Conservation (phyloP, 2,888 invertebrate genomes). For the Dorcus hopei region DNA sequence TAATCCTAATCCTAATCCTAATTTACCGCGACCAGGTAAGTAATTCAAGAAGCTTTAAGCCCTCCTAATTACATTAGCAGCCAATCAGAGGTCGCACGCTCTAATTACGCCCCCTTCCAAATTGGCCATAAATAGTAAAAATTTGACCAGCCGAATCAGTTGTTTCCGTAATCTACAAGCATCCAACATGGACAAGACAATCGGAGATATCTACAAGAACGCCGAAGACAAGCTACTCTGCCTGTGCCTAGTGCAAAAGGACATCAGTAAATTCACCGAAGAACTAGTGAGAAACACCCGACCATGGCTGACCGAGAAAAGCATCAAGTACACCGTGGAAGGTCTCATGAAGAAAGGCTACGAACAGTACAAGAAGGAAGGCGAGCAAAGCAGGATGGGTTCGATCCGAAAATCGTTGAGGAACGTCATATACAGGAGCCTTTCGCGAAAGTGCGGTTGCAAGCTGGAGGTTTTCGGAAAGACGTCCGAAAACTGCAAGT, state of each 20-base stretch:
- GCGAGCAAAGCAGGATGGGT: neutral
- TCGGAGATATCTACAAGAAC: neutral
- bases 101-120: too few relatives aligned
- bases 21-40: too few relatives aligned
- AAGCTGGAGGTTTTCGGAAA: too few relatives aligned
- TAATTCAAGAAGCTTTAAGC: too few relatives aligned
- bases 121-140: too few relatives aligned
- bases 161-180: too few relatives aligned
- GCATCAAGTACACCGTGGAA: neutral
- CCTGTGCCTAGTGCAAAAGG: neutral
- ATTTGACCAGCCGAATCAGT: too few relatives aligned
- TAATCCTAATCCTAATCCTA: too few relatives aligned
- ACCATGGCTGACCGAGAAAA: neutral
- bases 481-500: neutral
- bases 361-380: neutral
- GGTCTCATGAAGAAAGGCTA: neutral
- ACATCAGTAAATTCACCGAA: neutral
- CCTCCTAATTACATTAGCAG: too few relatives aligned
- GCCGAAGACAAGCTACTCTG: slow-evolving; percentile 5
- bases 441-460: neutral
- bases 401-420: neutral
- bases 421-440: neutral
- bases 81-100: too few relatives aligned
- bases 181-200: slow-evolving; percentile 3
- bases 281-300: neutral